Percentiles rank a stretch among this genome's conserved stretches.
These are phyloP conservation scores for Microcebus murinus DNA, from an alignment of 2,113 vertebrate species.

Conservation along the genomic window DNA sequence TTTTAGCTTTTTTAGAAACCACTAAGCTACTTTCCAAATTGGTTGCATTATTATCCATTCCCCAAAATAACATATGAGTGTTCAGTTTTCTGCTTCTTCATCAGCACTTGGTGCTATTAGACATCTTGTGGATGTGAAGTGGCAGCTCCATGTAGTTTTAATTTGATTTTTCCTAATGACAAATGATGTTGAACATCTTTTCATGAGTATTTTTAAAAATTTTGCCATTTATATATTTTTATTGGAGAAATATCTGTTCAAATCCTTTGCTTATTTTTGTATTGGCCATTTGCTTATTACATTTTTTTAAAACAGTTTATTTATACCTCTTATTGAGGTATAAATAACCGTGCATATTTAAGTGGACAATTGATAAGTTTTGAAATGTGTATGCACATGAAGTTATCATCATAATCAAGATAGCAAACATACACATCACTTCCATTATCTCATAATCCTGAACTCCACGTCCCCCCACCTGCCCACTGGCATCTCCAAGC, in stretches of 20 bases:
- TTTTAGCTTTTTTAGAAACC: neutral
- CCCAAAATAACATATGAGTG: neutral
- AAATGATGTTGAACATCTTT: neutral
- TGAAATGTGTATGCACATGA: neutral
- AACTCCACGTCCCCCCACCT: accelerated
- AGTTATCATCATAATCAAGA: neutral
- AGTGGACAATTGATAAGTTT: neutral
- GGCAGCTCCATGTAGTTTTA: neutral
- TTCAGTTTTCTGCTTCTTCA: neutral
- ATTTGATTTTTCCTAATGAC: neutral
- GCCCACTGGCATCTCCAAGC: neutral
- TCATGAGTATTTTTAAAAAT: neutral
- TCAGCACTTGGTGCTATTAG: neutral
- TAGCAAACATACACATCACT: neutral
- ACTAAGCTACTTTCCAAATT: neutral
- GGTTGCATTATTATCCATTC: neutral
- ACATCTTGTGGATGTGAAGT: neutral
- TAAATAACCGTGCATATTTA: neutral
- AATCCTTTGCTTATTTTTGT: neutral
- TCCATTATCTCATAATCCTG: neutral
- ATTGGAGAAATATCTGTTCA: neutral
- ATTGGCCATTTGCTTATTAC: neutral
- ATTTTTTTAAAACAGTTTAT: neutral
- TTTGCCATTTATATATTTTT: neutral
- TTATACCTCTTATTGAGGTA: neutral